Evolutionary conservation across 1,140 invertebrate genomes (phyloP).

Genomic region (Diabrotica undecimpunctata): DNA sequence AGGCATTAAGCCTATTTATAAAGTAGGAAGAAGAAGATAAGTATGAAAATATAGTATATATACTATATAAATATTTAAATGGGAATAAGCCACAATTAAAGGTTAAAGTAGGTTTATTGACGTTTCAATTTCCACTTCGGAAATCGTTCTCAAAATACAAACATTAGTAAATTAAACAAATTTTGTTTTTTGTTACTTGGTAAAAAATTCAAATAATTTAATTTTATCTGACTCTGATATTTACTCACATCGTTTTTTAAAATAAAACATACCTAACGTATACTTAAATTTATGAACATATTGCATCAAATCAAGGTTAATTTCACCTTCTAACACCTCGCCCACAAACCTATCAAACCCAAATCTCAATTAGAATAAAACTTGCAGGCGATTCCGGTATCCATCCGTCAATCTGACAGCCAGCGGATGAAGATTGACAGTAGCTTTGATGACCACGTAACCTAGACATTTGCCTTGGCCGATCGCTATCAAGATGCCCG

Average conservation of each 20-base stretch:
- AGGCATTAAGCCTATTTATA: no score
- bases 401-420: neutral
- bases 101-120: no score
- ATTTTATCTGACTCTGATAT: no score
- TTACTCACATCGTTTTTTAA: neutral
- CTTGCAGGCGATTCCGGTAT: constrained; percentile 1
- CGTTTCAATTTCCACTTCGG: no score
- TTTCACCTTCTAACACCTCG: neutral
- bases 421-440: neutral
- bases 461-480: neutral
- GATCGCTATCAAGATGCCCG: constrained; percentile 23
- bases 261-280: neutral
- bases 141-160: no score
- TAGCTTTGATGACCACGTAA: constrained; percentile 2
- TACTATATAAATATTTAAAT: no score
- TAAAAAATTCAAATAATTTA: no score
- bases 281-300: neutral
- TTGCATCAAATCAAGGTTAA: neutral
- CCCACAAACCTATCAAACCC: neutral
- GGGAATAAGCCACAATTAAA: no score
- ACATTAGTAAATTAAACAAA: no score
- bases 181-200: no score
- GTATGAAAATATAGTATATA: no score
- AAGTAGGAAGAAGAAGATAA: no score
- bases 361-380: neutral